These are phyloP conservation scores for Micronycteris hirsuta DNA, from an alignment of 2,113 vertebrate species.

Conservation along the genomic window DNA sequence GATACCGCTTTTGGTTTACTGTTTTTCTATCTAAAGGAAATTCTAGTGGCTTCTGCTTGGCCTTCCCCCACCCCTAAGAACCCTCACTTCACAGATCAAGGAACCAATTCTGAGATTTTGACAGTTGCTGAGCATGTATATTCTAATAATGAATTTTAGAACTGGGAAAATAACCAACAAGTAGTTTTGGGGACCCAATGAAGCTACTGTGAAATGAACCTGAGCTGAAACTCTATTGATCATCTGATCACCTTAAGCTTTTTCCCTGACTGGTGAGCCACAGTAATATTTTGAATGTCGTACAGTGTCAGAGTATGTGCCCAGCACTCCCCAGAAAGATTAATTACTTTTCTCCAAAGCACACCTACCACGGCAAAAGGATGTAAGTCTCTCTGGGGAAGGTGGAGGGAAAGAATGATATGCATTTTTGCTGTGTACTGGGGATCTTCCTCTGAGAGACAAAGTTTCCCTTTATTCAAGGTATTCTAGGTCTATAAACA, in stretches of 20 bases:
- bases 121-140: neutral
- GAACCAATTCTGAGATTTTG: neutral
- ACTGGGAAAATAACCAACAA: neutral
- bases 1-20: neutral
- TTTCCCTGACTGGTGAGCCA: neutral
- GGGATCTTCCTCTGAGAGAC: neutral
- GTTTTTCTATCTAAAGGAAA: neutral
- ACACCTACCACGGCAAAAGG: neutral
- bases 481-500: neutral
- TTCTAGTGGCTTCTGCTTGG: neutral
- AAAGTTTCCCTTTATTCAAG: neutral
- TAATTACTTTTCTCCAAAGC: neutral
- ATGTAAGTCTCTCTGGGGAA: neutral
- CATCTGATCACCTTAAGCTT: neutral
- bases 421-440: neutral
- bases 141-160: neutral
- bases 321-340: neutral
- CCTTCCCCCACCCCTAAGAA: fast-evolving
- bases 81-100: neutral
- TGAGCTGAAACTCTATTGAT: neutral
- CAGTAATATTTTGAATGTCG: neutral
- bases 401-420: neutral
- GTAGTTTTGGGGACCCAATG: neutral
- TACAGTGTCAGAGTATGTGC: neutral
- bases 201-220: neutral